Evolutionary conservation across 2,888 invertebrate genomes (phyloP).

Genomic region (Rhagonycha lutea): DNA sequence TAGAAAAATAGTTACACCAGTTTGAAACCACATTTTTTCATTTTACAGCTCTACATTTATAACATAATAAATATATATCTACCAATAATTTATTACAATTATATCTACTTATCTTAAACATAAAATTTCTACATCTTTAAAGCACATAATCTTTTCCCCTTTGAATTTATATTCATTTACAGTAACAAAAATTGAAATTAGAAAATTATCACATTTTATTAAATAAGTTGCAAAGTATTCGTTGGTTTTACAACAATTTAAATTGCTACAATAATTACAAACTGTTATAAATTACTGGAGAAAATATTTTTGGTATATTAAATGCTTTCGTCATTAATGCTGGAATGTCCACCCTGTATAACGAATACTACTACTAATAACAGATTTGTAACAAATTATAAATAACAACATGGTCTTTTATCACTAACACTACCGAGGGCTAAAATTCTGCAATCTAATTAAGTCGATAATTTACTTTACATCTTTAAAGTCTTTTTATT

Average conservation of each 20-base stretch:
- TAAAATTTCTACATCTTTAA: constrained; percentile 12
- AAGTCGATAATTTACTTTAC: background rate
- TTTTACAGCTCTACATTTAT: background rate
- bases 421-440: background rate
- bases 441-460: background rate
- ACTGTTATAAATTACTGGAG: background rate
- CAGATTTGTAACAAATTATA: background rate
- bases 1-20: constrained; percentile 1
- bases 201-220: background rate
- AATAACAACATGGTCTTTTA: background rate
- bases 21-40: background rate
- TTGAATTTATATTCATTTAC: background rate
- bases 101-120: constrained; percentile 7
- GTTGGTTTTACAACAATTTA: background rate
- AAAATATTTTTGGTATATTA: background rate
- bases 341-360: background rate
- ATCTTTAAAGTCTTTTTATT: background rate
- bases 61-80: background rate
- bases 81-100: background rate
- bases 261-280: background rate
- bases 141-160: constrained; percentile 32
- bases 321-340: background rate
- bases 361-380: background rate
- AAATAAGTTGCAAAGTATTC: background rate
- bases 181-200: background rate